phyloP scores from a whole-genome alignment of 64 coral and sea anemone species.

The Pocillopora damicornis region DNA sequence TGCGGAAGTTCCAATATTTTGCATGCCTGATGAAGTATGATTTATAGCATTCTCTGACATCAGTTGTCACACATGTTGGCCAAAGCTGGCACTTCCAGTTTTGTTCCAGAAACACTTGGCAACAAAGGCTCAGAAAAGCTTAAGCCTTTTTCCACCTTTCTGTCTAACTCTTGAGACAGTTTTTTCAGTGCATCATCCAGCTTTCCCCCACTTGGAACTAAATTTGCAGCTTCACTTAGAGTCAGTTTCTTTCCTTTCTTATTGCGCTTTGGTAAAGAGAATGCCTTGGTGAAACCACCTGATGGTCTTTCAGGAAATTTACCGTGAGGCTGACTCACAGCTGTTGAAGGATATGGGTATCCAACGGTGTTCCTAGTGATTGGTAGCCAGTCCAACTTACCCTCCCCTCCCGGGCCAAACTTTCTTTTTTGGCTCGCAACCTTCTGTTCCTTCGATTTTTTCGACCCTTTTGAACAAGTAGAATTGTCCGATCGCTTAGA shows the following conservation, averaged over 20 bases:
- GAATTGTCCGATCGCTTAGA: slow-evolving; percentile 30
- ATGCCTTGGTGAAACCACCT: slow-evolving; percentile 40
- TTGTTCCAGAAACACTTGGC: slow-evolving; percentile 80
- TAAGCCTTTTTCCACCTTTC: slow-evolving; percentile 37
- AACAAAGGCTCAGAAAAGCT: slow-evolving; percentile 52
- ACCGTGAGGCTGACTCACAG: neutral
- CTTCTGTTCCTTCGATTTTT: slow-evolving; percentile 55
- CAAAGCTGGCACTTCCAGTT: slow-evolving; percentile 57
- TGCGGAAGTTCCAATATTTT: neutral
- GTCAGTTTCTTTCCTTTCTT: slow-evolving; percentile 81
- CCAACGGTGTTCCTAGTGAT: slow-evolving; percentile 73
- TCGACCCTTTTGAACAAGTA: slow-evolving; percentile 29
- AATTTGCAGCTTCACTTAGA: slow-evolving; percentile 72
- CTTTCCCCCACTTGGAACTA: slow-evolving; percentile 55
- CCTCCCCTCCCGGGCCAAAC: slow-evolving; percentile 2
- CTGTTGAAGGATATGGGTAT: slow-evolving; percentile 47
- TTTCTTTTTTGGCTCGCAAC: slow-evolving; percentile 31
- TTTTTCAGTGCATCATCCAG: slow-evolving; percentile 52
- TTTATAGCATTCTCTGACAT: too few species aligned
- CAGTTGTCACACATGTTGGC: slow-evolving; percentile 10
- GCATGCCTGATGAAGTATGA: neutral
- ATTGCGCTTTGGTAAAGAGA: slow-evolving; percentile 42
- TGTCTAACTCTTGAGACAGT: slow-evolving; percentile 67
- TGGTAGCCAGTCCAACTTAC: slow-evolving; percentile 74
- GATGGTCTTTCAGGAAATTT: slow-evolving; percentile 44